Conservation (phyloP, 2,888 invertebrate species). For the Hirtodrosophila cameraria region DNA sequence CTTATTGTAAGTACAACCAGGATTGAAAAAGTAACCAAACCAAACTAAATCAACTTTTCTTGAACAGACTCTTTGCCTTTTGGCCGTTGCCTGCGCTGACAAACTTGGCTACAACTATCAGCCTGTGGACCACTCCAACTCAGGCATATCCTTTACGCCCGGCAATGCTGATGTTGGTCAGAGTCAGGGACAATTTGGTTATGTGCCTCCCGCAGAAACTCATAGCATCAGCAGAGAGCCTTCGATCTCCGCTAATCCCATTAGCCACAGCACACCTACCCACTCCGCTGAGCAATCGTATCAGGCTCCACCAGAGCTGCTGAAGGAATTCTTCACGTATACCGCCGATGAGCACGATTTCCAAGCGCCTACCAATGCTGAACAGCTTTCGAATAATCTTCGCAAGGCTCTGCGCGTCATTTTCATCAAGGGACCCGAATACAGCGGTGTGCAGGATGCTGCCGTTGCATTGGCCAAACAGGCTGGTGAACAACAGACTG, state of each 20-base stretch:
- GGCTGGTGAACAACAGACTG: conserved; percentile 78
- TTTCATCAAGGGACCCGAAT: conserved; percentile 83
- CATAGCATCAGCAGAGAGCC: conserved; percentile 18
- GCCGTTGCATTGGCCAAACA: conserved; percentile 73
- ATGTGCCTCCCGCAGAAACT: conserved; percentile 26
- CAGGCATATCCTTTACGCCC: conserved; percentile 42
- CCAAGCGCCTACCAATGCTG: conserved; percentile 55
- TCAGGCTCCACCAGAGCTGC: conserved; percentile 60
- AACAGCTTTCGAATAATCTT: conserved; percentile 54
- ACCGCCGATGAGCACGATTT: conserved; percentile 79
- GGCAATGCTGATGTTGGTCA: conserved; percentile 15
- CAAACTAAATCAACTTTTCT: neutral
- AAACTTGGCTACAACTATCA: conserved; percentile 74
- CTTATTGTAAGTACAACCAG: conserved; percentile 62
- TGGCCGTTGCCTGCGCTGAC: conserved; percentile 64
- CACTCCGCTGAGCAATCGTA: conserved; percentile 28
- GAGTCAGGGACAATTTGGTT: conserved; percentile 36
- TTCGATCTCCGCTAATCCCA: conserved; percentile 1
- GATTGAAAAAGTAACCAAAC: neutral
- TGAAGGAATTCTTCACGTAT: conserved; percentile 81
- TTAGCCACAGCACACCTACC: neutral
- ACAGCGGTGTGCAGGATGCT: conserved; percentile 76
- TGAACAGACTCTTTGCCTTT: conserved; percentile 56
- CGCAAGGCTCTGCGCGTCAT: conserved; percentile 80
- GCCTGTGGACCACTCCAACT: conserved; percentile 54